phyloP scores from a whole-genome alignment of 2,888 invertebrate genomes.

The Drosophila barbarae region DNA sequence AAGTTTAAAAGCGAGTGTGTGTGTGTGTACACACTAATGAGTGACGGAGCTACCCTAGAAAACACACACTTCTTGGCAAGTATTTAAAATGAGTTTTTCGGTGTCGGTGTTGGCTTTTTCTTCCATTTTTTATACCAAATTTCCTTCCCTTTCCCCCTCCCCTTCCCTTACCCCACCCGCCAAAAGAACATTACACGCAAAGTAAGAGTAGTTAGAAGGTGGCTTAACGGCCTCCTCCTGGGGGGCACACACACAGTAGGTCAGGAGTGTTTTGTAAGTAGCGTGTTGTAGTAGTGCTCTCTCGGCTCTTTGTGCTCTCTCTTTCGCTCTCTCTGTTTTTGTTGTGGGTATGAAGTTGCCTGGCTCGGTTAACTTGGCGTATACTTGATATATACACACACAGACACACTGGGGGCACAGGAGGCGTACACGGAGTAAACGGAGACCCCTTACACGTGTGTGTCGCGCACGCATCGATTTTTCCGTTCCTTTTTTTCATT shows the following conservation, averaged over 20 bases:
- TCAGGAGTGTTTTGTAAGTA: conserved; percentile 72
- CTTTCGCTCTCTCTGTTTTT: conserved; percentile 43
- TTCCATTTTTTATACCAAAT: conserved; percentile 55
- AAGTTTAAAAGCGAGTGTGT: conserved; percentile 17
- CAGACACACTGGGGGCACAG: conserved; percentile 16
- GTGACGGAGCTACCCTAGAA: conserved; percentile 28
- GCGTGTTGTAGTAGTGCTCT: conserved; percentile 57
- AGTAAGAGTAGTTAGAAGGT: conserved; percentile 47
- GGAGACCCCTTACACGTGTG: conserved; percentile 32
- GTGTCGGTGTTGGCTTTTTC: conserved; percentile 3
- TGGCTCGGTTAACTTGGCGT: conserved; percentile 64
- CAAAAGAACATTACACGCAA: conserved; percentile 50
- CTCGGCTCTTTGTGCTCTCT: background rate
- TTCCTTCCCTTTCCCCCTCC: conserved; percentile 38
- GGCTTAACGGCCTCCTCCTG: conserved; percentile 34
- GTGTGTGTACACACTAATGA: conserved; percentile 58
- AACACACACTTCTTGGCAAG: conserved; percentile 23
- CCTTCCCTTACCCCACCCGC: background rate
- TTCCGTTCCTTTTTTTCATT: conserved; percentile 46
- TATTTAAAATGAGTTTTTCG: conserved; percentile 40
- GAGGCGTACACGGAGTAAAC: conserved; percentile 10
- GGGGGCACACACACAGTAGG: conserved; percentile 49
- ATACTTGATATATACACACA: conserved; percentile 53
- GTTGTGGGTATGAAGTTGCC: conserved; percentile 73
- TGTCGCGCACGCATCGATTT: conserved; percentile 70